Percentiles rank a stretch among this genome's conserved stretches.
These are phyloP conservation scores for Melanotaenia parkinsoni DNA, from an alignment of 2,797 vertebrate species.

Conservation along the genomic window DNA sequence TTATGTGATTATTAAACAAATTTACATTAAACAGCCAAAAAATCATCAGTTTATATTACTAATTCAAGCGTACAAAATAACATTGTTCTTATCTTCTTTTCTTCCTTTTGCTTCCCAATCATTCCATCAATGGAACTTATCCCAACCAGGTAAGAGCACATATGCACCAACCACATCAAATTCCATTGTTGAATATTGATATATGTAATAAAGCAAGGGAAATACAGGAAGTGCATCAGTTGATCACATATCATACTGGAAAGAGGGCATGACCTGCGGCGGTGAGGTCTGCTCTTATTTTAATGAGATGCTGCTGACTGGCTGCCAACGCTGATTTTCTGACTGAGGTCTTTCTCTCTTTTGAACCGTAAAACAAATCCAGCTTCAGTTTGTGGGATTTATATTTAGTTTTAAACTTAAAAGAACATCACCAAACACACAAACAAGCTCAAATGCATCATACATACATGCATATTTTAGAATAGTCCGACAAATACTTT, in stretches of 20 bases:
- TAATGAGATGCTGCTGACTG: conserved; percentile 60
- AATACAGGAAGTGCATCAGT: conserved; percentile 25
- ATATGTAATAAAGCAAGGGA: conserved; percentile 37
- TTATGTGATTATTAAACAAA: not conserved
- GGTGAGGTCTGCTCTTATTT: conserved; percentile 39
- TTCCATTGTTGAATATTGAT: conserved; percentile 33
- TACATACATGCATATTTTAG: no score
- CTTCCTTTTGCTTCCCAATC: conserved; percentile 31
- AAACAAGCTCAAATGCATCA: not conserved
- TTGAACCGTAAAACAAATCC: conserved; percentile 33
- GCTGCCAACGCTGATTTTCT: conserved; percentile 47
- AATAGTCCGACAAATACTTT: no score
- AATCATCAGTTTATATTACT: not conserved
- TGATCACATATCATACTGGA: conserved; percentile 55
- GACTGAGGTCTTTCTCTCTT: conserved; percentile 3
- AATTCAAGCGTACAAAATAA: conserved; percentile 18
- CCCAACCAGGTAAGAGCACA: conserved; percentile 73
- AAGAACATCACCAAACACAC: not conserved
- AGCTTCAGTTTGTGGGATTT: conserved; percentile 6
- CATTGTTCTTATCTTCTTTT: conserved; percentile 19
- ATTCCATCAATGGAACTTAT: conserved; percentile 13
- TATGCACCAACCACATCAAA: conserved; percentile 37
- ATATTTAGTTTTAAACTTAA: conserved; percentile 5
- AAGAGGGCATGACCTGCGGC: conserved; percentile 48
- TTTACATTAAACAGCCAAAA: not conserved